phyloP scores from a whole-genome alignment of 2,113 vertebrate species.

The Triplophysa dalaica region DNA sequence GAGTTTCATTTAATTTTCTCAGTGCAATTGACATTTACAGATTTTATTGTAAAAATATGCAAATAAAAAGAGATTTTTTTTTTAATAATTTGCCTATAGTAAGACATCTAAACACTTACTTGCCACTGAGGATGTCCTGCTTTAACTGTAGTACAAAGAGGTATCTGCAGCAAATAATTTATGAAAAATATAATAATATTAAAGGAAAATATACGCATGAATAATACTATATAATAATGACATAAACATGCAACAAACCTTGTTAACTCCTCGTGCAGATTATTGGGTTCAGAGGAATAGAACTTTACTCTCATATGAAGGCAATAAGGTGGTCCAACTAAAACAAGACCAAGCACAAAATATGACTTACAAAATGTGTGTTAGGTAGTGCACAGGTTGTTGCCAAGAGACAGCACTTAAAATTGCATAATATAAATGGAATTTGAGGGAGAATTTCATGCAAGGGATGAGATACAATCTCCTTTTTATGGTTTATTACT shows the following conservation, averaged over 20 bases:
- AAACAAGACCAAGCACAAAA: not conserved
- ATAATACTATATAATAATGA: not conserved
- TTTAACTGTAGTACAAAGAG: slow-evolving; percentile 97
- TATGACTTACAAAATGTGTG: not conserved
- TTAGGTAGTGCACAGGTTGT: not conserved
- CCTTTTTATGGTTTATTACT: not conserved
- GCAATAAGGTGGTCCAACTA: slow-evolving; percentile 95
- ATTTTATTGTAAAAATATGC: too few relatives aligned
- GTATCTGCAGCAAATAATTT: slow-evolving; percentile 76
- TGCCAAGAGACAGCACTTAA: too few relatives aligned
- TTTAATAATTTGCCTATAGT: too few relatives aligned
- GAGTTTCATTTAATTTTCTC: too few relatives aligned
- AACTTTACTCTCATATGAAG: slow-evolving; percentile 98
- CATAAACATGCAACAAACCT: slow-evolving; percentile 71
- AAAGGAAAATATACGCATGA: not conserved
- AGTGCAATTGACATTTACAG: too few relatives aligned
- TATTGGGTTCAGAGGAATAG: slow-evolving; percentile 98
- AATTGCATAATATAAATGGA: not conserved
- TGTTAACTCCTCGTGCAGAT: slow-evolving; percentile 95
- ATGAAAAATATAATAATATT: not conserved
- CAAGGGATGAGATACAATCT: not conserved
- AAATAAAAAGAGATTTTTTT: too few relatives aligned
- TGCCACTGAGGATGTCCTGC: slow-evolving; percentile 95
- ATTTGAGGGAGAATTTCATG: not conserved
- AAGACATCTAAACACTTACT: slow-evolving; percentile 76